Evolutionary conservation across 2,113 vertebrate species (phyloP), one percentile per base, ranked within the genome.

Genomic region (Bettongia penicillata): DNA sequence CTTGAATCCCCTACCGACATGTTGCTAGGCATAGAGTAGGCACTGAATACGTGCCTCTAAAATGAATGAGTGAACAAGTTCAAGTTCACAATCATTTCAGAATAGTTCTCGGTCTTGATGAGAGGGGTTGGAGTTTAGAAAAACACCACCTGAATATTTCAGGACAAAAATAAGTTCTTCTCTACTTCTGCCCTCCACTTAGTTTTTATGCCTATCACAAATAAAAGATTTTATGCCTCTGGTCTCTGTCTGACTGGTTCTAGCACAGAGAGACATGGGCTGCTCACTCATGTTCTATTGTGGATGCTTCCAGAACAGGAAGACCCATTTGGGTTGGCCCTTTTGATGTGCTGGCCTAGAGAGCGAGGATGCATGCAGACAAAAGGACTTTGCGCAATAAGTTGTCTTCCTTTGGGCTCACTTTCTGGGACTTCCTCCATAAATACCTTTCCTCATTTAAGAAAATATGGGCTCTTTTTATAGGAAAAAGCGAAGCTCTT

Each of bases 381-480:
- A 95, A 95, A 93, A 93, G n/a, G 31, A 19, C 50, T 96, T 93
- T 95, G 51, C 92, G 90, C 51, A 37, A 90, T 31, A 55, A 9
- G 24, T 43, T 95, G 47, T 93, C 23, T 92, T 61, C 2, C 0
- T 93, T 94, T 97, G 92, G 55, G 89, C 94, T 92, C 5, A 91
- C 5, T 4, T 25, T 93, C 49, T 55, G 90, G 25, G 91, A 91
- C 16, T 92, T 95, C 91, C 22, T 31, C 55, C 16, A 51, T 50
- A 89, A 93, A 91, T 90, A 91, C 57, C 53, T 43, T 93, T 89
- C 49, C 47, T 89, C 7, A 68, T 14, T 94, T 94, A 51, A 90
- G 47, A 90, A 50, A 90, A 90, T 8, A 26, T 49, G 28, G 89
- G 8, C 10, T 12, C 90, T 90, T 25, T 90, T 90, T 25, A 50